These are phyloP conservation scores for Spongia lamella DNA, from an alignment of 37 sponge, comb jelly and placozoan species.

Conservation along the genomic window DNA sequence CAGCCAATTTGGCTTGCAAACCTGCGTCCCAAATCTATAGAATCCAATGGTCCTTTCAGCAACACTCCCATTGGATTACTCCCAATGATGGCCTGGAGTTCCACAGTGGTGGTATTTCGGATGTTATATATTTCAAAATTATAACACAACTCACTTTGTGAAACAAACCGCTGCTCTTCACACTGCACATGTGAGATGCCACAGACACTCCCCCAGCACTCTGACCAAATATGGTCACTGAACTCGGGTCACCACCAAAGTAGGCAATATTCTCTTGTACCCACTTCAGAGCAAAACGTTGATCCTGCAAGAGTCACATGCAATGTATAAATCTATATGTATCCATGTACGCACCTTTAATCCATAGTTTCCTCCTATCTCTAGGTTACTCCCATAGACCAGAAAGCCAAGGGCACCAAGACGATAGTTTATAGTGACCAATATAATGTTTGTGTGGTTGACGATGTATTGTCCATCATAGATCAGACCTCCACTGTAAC, in stretches of 20 bases:
- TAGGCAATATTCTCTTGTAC: conserved; percentile 70
- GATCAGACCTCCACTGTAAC: conserved; percentile 55
- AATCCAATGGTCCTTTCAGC: conserved; percentile 39
- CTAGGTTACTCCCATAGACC: conserved; percentile 41
- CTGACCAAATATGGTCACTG: conserved; percentile 82
- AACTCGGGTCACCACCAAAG: conserved; percentile 78
- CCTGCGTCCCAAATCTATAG: conserved; percentile 52
- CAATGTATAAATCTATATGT: neutral
- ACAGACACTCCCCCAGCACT: conserved; percentile 85
- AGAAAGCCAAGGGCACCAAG: conserved; percentile 80
- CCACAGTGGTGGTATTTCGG: neutral
- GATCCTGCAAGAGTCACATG: conserved; percentile 52
- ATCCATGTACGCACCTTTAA: conserved; percentile 36
- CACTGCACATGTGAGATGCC: conserved; percentile 63
- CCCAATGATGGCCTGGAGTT: conserved; percentile 65
- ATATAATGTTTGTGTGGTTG: conserved; percentile 55
- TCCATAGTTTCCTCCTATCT: conserved; percentile 64
- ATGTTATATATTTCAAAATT: neutral
- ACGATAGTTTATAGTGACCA: conserved; percentile 85
- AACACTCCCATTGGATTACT: conserved; percentile 70
- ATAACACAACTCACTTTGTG: conserved; percentile 51
- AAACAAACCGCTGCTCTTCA: conserved; percentile 73
- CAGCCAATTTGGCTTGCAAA: conserved; percentile 66
- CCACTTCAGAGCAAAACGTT: conserved; percentile 77
- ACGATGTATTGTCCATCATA: conserved; percentile 80